Evolutionary conservation across 2,797 vertebrate species (phyloP), one percentile per base, ranked within the genome.

Genomic region (Argyrosomus regius): DNA sequence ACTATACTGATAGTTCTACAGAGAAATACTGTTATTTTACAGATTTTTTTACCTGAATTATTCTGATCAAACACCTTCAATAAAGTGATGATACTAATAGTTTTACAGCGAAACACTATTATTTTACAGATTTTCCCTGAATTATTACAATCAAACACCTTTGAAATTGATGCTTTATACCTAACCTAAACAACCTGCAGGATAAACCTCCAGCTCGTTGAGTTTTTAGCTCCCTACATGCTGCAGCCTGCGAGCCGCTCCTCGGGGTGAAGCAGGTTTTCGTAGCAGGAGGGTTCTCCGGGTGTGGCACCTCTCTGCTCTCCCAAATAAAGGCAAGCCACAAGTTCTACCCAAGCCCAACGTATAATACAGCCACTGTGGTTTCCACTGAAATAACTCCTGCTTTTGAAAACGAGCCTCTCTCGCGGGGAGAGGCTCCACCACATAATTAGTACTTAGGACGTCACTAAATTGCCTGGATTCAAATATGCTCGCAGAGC

Each of bases 381-480:
- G 95, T 93, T 95, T 92, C 64, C 85, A 87, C 90, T 90, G 87
- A 95, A 96, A 96, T 96, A 95, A 94, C 91, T 90, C 46, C 41
- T 57, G 85, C 87, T 70, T 84, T 60, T 69, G 65, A 91, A 77
- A 77, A 14, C 31, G 82, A 59, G 80, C 68, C 56, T 82, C 64
- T 76, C 73, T 72, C 52, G 60, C 16, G 50, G 88, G 93, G 91
- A 91, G 91, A 88, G 87, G 94, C 93, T 81, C 72, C 81, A 85
- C 92, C 93, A 92, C 94, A 95, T 94, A 95, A 95, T 94, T 86
- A 91, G 86, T 81, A 86, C 87, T 88, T 93, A 79, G 84, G 80
- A 86, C 16, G 58, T 81, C 84, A 50, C 82, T 74, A 41, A 84
- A 85, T 70, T 75, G 89, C 66, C 16, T 20, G 61, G 50, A 68